Conservation (phyloP, 2,888 invertebrate genomes). For the Leptopilina syphax region DNA sequence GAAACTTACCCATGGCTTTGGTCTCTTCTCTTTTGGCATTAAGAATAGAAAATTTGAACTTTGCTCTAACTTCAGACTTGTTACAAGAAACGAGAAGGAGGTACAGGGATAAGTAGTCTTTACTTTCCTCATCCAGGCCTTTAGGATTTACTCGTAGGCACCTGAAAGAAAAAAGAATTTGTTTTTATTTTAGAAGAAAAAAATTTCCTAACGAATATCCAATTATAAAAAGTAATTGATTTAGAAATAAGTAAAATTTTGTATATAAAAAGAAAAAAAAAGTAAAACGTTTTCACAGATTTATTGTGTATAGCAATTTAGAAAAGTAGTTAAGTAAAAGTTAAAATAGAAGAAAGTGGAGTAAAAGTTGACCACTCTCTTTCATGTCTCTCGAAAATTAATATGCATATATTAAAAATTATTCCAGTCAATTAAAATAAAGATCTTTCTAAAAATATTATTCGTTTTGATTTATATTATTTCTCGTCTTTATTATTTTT, state of each 20-base stretch:
- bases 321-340: constrained; percentile 33
- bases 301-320: neutral
- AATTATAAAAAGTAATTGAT: neutral
- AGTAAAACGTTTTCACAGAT: constrained; percentile 15
- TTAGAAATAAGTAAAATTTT: neutral
- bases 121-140: constrained; percentile 99
- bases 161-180: constrained; percentile 78
- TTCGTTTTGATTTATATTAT: no score
- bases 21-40: constrained; percentile 99
- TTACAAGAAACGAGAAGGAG: constrained; percentile 99
- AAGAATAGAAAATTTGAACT: constrained; percentile 99
- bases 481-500: no score
- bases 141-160: constrained; percentile 99
- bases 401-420: constrained; percentile 29
- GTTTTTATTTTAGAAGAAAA: neutral
- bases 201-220: constrained; percentile 1
- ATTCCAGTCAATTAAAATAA: neutral
- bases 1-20: constrained; percentile 95
- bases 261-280: neutral
- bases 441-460: no score
- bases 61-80: constrained; percentile 99
- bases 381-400: constrained; percentile 31
- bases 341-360: constrained; percentile 34
- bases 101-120: constrained; percentile 99
- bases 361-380: constrained; percentile 37